Conservation (phyloP, 2,797 vertebrate genomes). For the Lacerta agilis region DNA sequence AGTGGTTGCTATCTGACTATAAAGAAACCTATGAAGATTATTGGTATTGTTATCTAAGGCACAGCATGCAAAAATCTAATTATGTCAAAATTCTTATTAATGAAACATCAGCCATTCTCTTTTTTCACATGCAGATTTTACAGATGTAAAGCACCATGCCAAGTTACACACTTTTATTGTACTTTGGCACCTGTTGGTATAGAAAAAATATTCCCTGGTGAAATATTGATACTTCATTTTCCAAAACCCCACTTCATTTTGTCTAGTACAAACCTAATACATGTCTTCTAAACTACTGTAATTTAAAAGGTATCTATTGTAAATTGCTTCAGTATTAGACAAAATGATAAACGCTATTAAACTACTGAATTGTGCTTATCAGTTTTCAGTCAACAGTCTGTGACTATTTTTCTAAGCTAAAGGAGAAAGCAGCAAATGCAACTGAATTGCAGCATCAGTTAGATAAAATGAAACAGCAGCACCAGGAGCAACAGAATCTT, state of each 20-base stretch:
- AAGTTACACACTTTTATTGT: slow-evolving; percentile 9
- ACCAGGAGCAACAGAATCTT: slow-evolving; percentile 93
- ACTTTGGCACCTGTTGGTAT: background rate
- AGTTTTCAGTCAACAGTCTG: slow-evolving; percentile 51
- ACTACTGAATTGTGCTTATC: slow-evolving; percentile 34
- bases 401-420: slow-evolving; percentile 82
- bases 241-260: slow-evolving; percentile 20
- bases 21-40: background rate
- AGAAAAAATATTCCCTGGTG: slow-evolving; percentile 28
- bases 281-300: slow-evolving; percentile 11
- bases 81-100: background rate
- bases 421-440: slow-evolving; percentile 86
- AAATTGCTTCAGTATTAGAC: slow-evolving; percentile 39
- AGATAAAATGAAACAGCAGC: slow-evolving; percentile 95
- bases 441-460: slow-evolving; percentile 93
- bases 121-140: slow-evolving; percentile 18
- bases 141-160: slow-evolving; percentile 11
- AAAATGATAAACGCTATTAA: slow-evolving; percentile 21
- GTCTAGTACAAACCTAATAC: background rate
- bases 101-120: background rate
- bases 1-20: background rate
- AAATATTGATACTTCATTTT: slow-evolving; percentile 36
- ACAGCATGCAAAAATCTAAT: background rate
- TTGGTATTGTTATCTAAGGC: background rate
- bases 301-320: slow-evolving; percentile 41